Percentiles rank a stretch among this genome's conserved stretches.
Evolutionary conservation across 2,888 invertebrate species (phyloP).

Genomic region (Pemphredon lugubris): DNA sequence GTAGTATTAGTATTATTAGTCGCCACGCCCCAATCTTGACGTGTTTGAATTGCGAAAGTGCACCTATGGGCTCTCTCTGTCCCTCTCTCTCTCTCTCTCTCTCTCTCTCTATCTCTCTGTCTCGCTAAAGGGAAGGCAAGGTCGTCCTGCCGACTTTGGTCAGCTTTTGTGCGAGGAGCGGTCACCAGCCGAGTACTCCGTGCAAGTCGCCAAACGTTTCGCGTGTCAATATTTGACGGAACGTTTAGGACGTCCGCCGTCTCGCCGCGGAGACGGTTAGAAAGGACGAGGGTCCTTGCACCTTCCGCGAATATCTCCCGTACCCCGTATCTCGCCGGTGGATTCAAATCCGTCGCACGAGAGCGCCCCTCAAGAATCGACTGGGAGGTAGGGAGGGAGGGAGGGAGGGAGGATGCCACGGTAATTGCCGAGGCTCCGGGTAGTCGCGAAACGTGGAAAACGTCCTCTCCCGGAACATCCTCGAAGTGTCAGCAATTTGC

Average conservation of each 20-base stretch:
- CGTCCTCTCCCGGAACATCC: background rate
- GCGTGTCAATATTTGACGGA: conserved; percentile 63
- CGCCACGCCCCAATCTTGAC: conserved; percentile 36
- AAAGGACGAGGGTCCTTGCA: conserved; percentile 52
- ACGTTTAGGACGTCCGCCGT: conserved; percentile 60
- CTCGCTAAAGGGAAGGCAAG: conserved; percentile 10
- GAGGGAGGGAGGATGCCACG: background rate
- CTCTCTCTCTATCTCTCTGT: too few species aligned
- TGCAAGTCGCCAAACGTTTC: conserved; percentile 54
- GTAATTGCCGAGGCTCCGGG: background rate
- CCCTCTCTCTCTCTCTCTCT: too few species aligned
- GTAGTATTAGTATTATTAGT: conserved; percentile 34
- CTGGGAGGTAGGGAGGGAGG: background rate
- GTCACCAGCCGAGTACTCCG: conserved; percentile 7
- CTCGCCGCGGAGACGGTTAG: conserved; percentile 20
- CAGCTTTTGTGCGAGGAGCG: conserved; percentile 21
- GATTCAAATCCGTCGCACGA: background rate
- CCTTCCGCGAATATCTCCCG: background rate
- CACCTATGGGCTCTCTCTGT: background rate
- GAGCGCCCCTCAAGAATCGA: background rate
- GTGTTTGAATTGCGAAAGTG: conserved; percentile 20
- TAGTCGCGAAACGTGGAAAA: background rate
- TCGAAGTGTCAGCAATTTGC: conserved; percentile 15
- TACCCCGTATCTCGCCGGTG: background rate
- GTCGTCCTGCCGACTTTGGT: conserved; percentile 26